Base-by-base conservation (phyloP, 2,888 invertebrate genomes). In the Dinocampus coccinellae region DNA sequence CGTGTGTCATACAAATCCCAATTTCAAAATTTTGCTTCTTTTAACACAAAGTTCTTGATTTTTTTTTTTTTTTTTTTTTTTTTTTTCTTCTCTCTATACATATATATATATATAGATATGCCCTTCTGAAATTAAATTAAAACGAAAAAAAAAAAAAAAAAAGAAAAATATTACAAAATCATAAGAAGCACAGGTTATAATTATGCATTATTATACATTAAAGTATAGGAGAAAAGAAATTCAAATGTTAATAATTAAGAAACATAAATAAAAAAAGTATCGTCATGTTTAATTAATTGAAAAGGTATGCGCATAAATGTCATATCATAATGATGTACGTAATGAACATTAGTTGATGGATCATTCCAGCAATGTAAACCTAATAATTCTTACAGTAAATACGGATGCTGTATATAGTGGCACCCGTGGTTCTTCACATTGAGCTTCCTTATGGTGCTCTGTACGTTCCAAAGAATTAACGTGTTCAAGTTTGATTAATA, bases 391-490 rank as follows among this genome's bases (percentile, higher is more conserved):
- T 13, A 29, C 3, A 58, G 34, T 29, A 13, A 58, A 34, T 58
- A 16, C 13, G 55, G 22, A 55, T 26, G 24, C 26, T 22, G 26
- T 55, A 3, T 26, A 26, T 6, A 7, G 47, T 47, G 47, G 16
- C 16, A 20, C 22, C 26, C n/a, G 20, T 34, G 62, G 9, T 20
- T 62, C 24, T 62, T 39, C 24, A 24, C 24, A n/a, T 65, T 65
- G 63, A 69, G 60, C 39, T 52, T 60, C 13, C 20, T n/a, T 47
- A 58, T 20, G 65, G 63, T 70, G 65, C 70, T 70, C 70, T 52
- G 60, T 70, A 70, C 65, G 70, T 79, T 77, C 83, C 83, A 83
- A 83, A 83, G 83, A 83, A 80, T 80, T 47, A 7, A 73, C 74
- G 77, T 81, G 79, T 82, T 82, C 80, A 76, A 72, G 76, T 73